Conservation (phyloP, 37 sponge, comb jelly and placozoan species). For the Diacarnus erythraeanus region DNA sequence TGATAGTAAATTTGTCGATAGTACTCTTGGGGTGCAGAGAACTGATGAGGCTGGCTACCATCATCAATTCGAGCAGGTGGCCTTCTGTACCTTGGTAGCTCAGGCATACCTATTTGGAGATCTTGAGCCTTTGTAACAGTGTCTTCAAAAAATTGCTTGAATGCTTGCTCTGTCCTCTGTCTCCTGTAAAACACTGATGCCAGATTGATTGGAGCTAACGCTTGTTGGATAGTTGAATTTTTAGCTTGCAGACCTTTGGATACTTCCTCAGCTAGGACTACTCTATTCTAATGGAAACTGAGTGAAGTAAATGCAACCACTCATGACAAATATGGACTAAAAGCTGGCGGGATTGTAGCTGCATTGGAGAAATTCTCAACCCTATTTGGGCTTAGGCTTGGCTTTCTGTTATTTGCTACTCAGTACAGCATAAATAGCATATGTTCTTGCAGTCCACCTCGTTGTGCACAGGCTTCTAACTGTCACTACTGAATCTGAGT, state of each 20-base stretch:
- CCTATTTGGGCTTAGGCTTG: too few species aligned
- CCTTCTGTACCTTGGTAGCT: conserved; percentile 35
- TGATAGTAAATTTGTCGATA: conserved; percentile 1
- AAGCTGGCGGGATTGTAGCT: too few species aligned
- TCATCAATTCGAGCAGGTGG: conserved; percentile 17
- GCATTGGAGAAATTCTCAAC: conserved; percentile 67
- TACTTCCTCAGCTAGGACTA: conserved; percentile 34
- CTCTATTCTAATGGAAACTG: conserved; percentile 16
- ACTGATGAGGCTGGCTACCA: conserved; percentile 26
- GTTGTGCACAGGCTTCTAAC: conserved; percentile 58
- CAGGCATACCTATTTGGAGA: conserved; percentile 15
- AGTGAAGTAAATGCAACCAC: conserved; percentile 36
- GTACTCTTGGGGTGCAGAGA: not conserved
- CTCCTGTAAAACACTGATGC: conserved; percentile 29
- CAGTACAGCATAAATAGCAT: conserved; percentile 57
- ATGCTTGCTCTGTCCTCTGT: conserved; percentile 20
- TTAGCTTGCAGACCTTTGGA: conserved; percentile 41
- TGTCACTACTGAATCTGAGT: not conserved
- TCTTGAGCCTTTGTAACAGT: conserved; percentile 11
- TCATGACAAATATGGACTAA: too few species aligned
- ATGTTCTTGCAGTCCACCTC: conserved; percentile 62
- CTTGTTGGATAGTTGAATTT: conserved; percentile 43
- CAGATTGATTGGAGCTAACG: conserved; percentile 35
- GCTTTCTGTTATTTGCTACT: conserved; percentile 2
- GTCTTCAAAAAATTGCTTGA: conserved; percentile 31